Conservation (phyloP, 2,797 vertebrate species). For the Bradypodion pumilum region DNA sequence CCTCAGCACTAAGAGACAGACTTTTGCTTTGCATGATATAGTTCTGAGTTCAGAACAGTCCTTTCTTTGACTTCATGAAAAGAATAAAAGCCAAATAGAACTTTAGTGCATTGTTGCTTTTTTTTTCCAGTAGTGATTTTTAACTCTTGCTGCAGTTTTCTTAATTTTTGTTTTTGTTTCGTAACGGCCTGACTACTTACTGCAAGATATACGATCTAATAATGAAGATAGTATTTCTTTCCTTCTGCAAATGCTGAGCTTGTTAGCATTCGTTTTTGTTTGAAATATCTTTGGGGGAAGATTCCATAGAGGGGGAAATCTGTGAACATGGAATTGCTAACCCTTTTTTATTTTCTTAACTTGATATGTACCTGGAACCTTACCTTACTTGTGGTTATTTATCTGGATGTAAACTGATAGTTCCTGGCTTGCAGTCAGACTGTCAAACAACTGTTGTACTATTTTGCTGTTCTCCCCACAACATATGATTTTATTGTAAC, state of each 20-base stretch:
- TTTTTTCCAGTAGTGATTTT: conserved; percentile 46
- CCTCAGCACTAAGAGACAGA: conserved; percentile 55
- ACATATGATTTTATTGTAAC: conserved; percentile 36
- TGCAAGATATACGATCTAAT: background rate
- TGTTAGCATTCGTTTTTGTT: conserved; percentile 32
- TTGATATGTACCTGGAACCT: conserved; percentile 56
- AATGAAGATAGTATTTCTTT: conserved; percentile 33
- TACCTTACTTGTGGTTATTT: conserved; percentile 57
- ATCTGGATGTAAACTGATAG: conserved; percentile 71
- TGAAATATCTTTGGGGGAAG: conserved; percentile 20
- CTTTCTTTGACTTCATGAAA: conserved; percentile 57
- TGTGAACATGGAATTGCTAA: conserved; percentile 19
- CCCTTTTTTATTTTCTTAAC: background rate
- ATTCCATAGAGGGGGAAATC: background rate
- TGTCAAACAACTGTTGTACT: conserved; percentile 68
- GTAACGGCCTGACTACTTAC: conserved; percentile 41
- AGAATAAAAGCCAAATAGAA: conserved; percentile 45
- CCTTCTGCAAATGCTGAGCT: conserved; percentile 42
- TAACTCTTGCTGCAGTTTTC: conserved; percentile 54
- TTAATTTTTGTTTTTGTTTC: conserved; percentile 40
- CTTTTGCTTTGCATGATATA: conserved; percentile 51
- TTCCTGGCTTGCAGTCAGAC: conserved; percentile 65
- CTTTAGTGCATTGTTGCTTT: conserved; percentile 44
- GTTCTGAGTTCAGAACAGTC: conserved; percentile 56
- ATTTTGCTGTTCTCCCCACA: conserved; percentile 42